These are phyloP conservation scores for Belonocnema kinseyi DNA, from an alignment of 1,140 invertebrate genomes.

Conservation along the genomic window DNA sequence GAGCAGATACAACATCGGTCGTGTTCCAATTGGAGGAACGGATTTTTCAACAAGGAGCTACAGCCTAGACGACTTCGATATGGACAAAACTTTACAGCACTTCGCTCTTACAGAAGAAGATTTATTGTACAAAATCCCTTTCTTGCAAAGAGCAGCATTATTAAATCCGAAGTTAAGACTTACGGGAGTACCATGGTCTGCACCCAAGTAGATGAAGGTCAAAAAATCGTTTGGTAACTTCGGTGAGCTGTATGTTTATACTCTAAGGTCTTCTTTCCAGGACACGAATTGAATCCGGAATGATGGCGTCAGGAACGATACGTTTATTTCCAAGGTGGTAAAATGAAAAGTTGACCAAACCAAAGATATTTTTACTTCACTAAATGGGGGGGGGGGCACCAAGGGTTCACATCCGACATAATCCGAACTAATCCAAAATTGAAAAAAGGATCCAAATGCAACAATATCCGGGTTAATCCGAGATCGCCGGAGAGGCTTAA, in stretches of 20 bases:
- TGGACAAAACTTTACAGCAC: constrained; percentile 55
- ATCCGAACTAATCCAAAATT: too few relatives aligned
- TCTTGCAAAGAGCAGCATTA: constrained; percentile 59
- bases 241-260: background rate
- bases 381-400: too few relatives aligned
- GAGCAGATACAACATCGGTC: constrained; percentile 78
- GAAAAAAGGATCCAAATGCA: too few relatives aligned
- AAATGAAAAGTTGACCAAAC: too few relatives aligned
- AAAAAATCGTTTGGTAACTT: constrained; percentile 64
- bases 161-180: constrained; percentile 70
- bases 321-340: too few relatives aligned
- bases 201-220: constrained; percentile 96
- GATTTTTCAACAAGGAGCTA: constrained; percentile 84
- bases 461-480: too few relatives aligned
- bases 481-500: too few relatives aligned
- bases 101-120: constrained; percentile 72
- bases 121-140: constrained; percentile 70
- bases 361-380: too few relatives aligned
- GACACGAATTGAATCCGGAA: too few relatives aligned
- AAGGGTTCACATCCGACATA: too few relatives aligned
- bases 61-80: constrained; percentile 79
- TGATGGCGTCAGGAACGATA: too few relatives aligned
- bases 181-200: constrained; percentile 87
- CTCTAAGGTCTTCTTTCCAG: too few relatives aligned
- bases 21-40: constrained; percentile 81